Percentiles rank a stretch among this genome's conserved stretches.
Evolutionary conservation across 2,888 invertebrate species (phyloP).

Genomic region (Machimus atricapillus): DNA sequence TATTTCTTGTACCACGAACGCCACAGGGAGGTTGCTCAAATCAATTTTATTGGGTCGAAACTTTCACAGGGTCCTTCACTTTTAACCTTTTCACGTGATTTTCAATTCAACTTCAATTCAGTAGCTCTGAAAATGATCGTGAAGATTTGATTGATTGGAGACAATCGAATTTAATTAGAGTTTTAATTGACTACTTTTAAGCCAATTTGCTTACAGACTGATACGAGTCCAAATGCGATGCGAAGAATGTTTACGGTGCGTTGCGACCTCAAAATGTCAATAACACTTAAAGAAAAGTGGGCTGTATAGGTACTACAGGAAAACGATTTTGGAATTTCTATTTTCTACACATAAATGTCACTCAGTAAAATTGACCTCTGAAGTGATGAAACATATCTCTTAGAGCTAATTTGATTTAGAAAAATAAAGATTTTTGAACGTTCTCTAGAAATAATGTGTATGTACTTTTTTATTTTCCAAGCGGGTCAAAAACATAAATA

Average conservation of each 20-base stretch:
- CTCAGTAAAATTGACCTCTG: not conserved
- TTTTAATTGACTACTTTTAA: not conserved
- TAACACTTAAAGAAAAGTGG: not conserved
- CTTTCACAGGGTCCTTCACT: conserved; percentile 25
- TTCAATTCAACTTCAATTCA: not conserved
- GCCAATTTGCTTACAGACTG: not conserved
- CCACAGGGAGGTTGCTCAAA: not conserved
- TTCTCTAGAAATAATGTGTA: too few species aligned
- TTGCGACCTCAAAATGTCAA: not conserved
- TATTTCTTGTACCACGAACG: not conserved
- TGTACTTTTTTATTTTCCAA: too few species aligned
- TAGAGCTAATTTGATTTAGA: too few species aligned
- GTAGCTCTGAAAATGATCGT: not conserved
- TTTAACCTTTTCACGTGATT: conserved; percentile 13
- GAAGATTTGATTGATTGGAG: not conserved
- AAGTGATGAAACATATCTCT: too few species aligned
- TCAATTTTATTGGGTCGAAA: conserved; percentile 16
- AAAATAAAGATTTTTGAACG: too few species aligned
- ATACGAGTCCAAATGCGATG: not conserved
- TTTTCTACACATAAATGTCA: not conserved
- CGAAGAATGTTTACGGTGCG: not conserved
- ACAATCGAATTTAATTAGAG: not conserved
- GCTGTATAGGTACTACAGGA: not conserved
- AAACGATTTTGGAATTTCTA: not conserved
- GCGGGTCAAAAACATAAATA: too few species aligned